Evolutionary conservation across 2,888 invertebrate genomes (phyloP).

Genomic region (Drosophila quinaria): DNA sequence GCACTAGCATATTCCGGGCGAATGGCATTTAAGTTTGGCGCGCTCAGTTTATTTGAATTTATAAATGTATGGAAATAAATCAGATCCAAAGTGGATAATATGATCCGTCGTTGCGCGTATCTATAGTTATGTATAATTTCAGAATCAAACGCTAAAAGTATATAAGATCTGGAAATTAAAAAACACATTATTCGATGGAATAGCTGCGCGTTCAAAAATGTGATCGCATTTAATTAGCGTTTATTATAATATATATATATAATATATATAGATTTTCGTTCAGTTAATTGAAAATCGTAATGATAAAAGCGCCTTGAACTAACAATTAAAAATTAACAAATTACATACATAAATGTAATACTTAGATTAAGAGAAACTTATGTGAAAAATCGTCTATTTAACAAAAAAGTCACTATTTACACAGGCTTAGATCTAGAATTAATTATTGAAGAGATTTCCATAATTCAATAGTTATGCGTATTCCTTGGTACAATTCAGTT

Average conservation of each 20-base stretch:
- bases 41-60: not conserved
- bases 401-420: slow-evolving; percentile 67
- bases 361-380: slow-evolving; percentile 64
- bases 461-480: slow-evolving; percentile 37
- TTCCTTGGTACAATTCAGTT: slow-evolving; percentile 39
- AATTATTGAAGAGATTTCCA: slow-evolving; percentile 36
- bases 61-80: not conserved
- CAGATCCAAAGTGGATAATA: not conserved
- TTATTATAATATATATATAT: slow-evolving; percentile 64
- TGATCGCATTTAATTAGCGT: slow-evolving; percentile 45
- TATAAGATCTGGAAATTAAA: not conserved
- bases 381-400: slow-evolving; percentile 55
- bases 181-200: slow-evolving; percentile 6
- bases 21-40: not conserved
- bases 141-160: not conserved
- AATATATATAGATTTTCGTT: slow-evolving; percentile 47
- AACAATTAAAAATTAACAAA: slow-evolving; percentile 74
- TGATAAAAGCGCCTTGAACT: slow-evolving; percentile 71
- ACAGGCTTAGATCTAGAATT: slow-evolving; percentile 48
- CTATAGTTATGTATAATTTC: not conserved
- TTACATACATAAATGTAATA: slow-evolving; percentile 53
- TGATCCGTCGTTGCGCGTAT: not conserved
- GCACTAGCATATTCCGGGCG: not conserved
- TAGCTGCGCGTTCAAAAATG: slow-evolving; percentile 20
- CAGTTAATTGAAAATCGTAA: slow-evolving; percentile 59